Evolutionary conservation across 2,113 vertebrate species (phyloP).

Genomic region (Pollachius pollachius): DNA sequence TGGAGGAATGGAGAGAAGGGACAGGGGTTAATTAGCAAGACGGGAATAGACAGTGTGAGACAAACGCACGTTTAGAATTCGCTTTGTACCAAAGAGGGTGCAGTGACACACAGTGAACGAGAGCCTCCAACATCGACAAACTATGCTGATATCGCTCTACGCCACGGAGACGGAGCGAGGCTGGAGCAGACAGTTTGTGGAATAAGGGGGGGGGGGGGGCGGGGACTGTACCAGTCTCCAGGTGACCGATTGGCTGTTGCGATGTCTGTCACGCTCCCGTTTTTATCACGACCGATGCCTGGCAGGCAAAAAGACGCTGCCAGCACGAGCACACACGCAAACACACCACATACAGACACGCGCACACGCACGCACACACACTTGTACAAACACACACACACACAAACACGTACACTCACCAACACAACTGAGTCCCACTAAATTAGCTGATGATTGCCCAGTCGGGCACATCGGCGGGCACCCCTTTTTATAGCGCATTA

Average conservation of each 20-base stretch:
- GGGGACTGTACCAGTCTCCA: slow-evolving; percentile 41
- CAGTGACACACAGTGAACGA: slow-evolving; percentile 6
- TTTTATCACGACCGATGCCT: slow-evolving; percentile 59
- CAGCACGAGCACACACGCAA: neutral
- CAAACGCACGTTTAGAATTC: slow-evolving; percentile 12
- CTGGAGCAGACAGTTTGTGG: neutral
- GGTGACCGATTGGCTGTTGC: slow-evolving; percentile 53
- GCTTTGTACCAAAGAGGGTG: slow-evolving; percentile 12
- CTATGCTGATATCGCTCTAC: neutral
- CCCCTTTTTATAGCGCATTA: slow-evolving; percentile 52
- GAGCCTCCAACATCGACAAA: slow-evolving; percentile 22
- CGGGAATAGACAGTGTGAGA: neutral
- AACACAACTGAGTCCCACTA: slow-evolving; percentile 38
- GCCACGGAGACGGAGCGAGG: slow-evolving; percentile 14
- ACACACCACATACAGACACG: neutral
- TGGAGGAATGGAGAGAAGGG: neutral
- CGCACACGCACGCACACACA: too few species aligned
- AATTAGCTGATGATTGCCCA: slow-evolving; percentile 56
- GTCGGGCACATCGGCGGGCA: slow-evolving; percentile 24
- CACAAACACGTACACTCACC: too few species aligned
- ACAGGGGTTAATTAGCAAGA: slow-evolving; percentile 12
- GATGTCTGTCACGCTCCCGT: slow-evolving; percentile 32
- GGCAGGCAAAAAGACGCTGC: slow-evolving; percentile 45
- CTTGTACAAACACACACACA: too few species aligned
- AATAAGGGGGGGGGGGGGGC: too few species aligned